A percentile compares a stretch with the other conserved stretches of the same genome.
These are phyloP conservation scores for Cerastoderma edule DNA, from an alignment of 2,888 invertebrate species.

Conservation along the genomic window DNA sequence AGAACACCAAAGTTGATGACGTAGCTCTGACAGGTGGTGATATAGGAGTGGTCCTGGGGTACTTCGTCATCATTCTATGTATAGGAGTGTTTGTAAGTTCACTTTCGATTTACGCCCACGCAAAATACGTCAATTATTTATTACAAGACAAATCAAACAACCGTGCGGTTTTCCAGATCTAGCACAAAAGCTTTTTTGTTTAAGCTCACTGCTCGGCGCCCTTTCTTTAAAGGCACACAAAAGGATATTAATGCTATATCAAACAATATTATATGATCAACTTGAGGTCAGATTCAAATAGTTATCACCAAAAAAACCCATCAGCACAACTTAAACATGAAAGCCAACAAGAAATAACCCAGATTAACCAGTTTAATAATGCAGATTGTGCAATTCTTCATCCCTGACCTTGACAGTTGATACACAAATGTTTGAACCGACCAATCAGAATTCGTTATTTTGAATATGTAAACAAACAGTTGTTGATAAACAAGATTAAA, in stretches of 20 bases:
- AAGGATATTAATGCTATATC: neutral
- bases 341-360: no score
- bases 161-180: neutral
- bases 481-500: no score
- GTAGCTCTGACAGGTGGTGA: conserved; percentile 63
- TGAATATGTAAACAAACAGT: no score
- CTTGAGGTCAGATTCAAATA: no score
- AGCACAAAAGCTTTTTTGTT: neutral
- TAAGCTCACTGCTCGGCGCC: neutral
- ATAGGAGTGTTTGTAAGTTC: conserved; percentile 80
- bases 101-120: no score
- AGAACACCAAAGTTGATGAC: conserved; percentile 33
- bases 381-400: no score
- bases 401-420: no score
- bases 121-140: conserved; percentile 8
- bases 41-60: conserved; percentile 75
- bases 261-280: neutral
- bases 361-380: no score
- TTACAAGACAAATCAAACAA: neutral
- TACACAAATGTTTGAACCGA: no score
- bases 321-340: no score
- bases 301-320: no score
- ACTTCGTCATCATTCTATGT: conserved; percentile 76
- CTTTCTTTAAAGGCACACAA: neutral
- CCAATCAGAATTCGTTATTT: no score